Base-by-base conservation (phyloP, 2,113 vertebrate species). In the Rhinogobius similis region DNA sequence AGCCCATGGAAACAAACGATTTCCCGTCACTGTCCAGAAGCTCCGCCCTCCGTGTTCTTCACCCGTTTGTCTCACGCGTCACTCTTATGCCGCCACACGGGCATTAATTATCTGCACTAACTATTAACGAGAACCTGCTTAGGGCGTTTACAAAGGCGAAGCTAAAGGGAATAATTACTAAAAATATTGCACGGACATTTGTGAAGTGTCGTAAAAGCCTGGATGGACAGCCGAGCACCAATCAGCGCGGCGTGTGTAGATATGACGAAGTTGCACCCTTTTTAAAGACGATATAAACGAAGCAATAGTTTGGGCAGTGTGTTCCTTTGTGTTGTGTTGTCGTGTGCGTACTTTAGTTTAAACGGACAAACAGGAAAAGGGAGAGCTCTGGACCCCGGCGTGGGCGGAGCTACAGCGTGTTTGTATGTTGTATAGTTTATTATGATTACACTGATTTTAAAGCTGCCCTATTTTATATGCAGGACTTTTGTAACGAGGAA, bases 381-480 rank as follows among this genome's bases (percentile, higher is more conserved):
- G 67, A 67, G 69, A 67, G 73, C 71, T 69, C 36, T 56, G 74
- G 77, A 81, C 64, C 9, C 9, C 9, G 6, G 46, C 32, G 94
- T 97, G 46, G 46, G 46, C 8, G 46, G 46, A 50, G 44, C 44
- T 48, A n/a, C 44, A 94, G 94, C 93, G 87, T 93, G 94, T 97
- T 95, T 97, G 95, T 96, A 96, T 94, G 95, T 97, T 98, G 96
- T 98, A 97, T 98, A 98, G 96, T 98, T 98, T 97, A 96, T 97
- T 97, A 96, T 96, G 95, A 97, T 95, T 96, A 96, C 95, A 96
- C 96, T 97, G 96, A 96, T 97, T 98, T 98, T 97, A 92, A 93
- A 92, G 94, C 96, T 98, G 97, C 96, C 96, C 96, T 98, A 96
- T 98, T 99, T 99, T 99, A 95, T 99, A 98, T 95, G 96, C 97